Conservation (phyloP, 2,797 vertebrate genomes). For the Oceanodroma leucorhoa region DNA sequence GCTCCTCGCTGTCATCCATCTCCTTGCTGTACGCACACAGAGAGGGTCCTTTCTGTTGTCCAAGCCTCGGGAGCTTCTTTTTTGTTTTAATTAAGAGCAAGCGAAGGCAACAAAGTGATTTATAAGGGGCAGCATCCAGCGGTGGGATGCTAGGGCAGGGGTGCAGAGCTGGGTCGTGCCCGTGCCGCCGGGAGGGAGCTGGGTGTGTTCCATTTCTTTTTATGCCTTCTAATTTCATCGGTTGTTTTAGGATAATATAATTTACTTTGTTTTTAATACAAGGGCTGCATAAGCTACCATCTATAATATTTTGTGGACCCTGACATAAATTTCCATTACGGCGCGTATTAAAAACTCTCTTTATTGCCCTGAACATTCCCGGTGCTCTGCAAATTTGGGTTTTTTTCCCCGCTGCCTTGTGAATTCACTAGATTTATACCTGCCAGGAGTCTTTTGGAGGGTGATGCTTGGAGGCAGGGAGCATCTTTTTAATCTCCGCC, state of each 20-base stretch:
- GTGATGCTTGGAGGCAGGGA: neutral
- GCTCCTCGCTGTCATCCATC: neutral
- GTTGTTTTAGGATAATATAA: slow-evolving; percentile 37
- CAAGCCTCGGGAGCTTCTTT: neutral
- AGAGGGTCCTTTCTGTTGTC: neutral
- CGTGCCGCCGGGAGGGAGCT: neutral
- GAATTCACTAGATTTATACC: neutral
- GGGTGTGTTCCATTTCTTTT: neutral
- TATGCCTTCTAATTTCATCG: slow-evolving; percentile 18
- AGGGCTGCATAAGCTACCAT: slow-evolving; percentile 27
- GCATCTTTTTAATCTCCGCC: neutral
- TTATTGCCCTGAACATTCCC: slow-evolving; percentile 35
- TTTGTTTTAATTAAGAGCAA: slow-evolving; percentile 51
- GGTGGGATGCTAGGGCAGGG: slow-evolving; percentile 7
- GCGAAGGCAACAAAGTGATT: slow-evolving; percentile 41
- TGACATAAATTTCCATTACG: slow-evolving; percentile 59
- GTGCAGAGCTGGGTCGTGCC: neutral
- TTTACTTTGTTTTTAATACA: slow-evolving; percentile 52
- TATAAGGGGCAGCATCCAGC: slow-evolving; percentile 41
- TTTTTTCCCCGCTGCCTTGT: neutral
- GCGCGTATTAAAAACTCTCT: slow-evolving; percentile 48
- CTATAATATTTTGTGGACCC: slow-evolving; percentile 55
- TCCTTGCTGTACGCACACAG: neutral
- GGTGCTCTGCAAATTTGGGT: neutral
- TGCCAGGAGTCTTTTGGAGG: neutral